Evolutionary conservation across 2,888 invertebrate species (phyloP).

Genomic region (Eretmocerus hayati): DNA sequence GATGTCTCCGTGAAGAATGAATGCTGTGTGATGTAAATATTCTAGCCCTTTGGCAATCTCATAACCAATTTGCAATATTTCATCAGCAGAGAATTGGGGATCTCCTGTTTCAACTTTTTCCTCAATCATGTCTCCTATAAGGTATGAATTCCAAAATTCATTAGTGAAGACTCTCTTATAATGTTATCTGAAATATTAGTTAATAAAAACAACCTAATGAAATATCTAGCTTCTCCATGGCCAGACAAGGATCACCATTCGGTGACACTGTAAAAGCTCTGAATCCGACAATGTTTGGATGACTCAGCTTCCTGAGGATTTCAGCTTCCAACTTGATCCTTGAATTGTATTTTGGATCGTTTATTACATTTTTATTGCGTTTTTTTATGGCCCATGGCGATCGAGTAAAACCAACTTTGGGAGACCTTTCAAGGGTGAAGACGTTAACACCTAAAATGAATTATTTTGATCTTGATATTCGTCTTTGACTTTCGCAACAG

Average conservation of each 20-base stretch:
- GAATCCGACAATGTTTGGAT: constrained; percentile 80
- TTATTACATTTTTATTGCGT: constrained; percentile 50
- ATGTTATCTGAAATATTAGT: no score
- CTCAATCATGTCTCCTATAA: constrained; percentile 62
- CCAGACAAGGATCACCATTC: constrained; percentile 58
- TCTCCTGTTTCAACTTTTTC: constrained; percentile 49
- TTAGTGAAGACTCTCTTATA: not conserved
- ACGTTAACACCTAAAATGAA: constrained; percentile 62
- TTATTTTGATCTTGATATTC: no score
- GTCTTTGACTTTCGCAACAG: no score
- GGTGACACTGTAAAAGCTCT: constrained; percentile 51
- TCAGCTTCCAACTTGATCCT: constrained; percentile 66
- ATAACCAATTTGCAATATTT: constrained; percentile 59
- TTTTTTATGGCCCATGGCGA: constrained; percentile 86
- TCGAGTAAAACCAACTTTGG: constrained; percentile 57
- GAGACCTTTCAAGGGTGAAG: constrained; percentile 68
- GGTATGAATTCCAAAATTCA: not conserved
- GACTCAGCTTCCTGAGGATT: constrained; percentile 60
- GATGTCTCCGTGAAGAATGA: constrained; percentile 73
- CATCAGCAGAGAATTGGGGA: constrained; percentile 54
- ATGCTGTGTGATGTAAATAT: constrained; percentile 67
- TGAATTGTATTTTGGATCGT: constrained; percentile 46
- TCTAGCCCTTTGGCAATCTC: constrained; percentile 66
- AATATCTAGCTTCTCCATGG: constrained; percentile 70
- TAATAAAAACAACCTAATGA: constrained; percentile 52